These are phyloP conservation scores for Heteromurus nitidus DNA, from an alignment of 2,888 invertebrate species.

Conservation along the genomic window DNA sequence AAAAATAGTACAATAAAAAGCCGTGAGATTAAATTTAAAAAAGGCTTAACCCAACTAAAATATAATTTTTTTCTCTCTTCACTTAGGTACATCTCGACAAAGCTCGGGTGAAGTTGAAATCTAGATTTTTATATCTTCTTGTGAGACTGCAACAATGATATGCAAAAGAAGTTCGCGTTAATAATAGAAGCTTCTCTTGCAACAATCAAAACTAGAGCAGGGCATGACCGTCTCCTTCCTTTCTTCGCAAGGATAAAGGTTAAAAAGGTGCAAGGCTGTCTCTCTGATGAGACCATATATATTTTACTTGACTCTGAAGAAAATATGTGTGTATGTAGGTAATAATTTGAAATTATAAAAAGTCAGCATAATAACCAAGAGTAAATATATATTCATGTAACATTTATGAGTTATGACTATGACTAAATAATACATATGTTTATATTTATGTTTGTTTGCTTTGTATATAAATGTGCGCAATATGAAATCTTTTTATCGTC, in stretches of 20 bases:
- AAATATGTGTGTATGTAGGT: slow-evolving; percentile 19
- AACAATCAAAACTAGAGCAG: slow-evolving; percentile 54
- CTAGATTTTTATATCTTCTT: not conserved
- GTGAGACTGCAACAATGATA: not conserved
- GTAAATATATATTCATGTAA: too few species aligned
- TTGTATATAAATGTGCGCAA: too few species aligned
- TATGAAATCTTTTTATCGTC: slow-evolving; percentile 21
- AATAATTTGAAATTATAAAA: too few species aligned
- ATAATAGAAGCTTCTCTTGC: slow-evolving; percentile 3
- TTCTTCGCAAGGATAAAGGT: slow-evolving; percentile 33
- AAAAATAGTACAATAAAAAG: too few species aligned
- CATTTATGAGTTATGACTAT: too few species aligned
- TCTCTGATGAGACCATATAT: not conserved
- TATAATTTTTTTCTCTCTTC: not conserved
- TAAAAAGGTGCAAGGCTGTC: not conserved
- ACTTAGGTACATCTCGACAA: not conserved
- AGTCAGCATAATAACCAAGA: too few species aligned
- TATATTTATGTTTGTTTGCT: too few species aligned
- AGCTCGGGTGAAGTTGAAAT: not conserved
- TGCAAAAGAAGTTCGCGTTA: not conserved
- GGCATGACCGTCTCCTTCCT: slow-evolving; percentile 58
- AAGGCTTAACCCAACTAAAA: too few species aligned
- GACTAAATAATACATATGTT: too few species aligned
- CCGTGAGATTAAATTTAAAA: too few species aligned
- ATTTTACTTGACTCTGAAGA: too few species aligned